phyloP scores from a whole-genome alignment of 2,888 invertebrate genomes.

The Stenchaetothrips biformis region DNA sequence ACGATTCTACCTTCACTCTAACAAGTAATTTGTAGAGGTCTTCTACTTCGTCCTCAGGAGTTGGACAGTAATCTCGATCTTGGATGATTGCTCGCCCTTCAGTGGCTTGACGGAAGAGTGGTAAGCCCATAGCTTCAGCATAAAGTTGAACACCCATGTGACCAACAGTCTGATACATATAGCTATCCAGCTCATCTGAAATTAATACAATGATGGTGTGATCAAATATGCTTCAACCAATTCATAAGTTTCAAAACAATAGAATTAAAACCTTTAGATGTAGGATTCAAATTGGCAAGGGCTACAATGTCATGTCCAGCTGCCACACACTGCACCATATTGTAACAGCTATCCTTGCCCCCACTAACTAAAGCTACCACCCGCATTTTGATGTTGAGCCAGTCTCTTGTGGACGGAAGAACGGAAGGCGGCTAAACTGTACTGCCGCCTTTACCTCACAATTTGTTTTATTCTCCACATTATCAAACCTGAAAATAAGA shows the following conservation, averaged over 20 bases:
- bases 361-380: slow-evolving; percentile 90
- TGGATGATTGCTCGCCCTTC: slow-evolving; percentile 76
- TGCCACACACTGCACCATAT: slow-evolving; percentile 95
- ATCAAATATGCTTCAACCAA: background rate
- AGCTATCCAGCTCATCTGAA: slow-evolving; percentile 88
- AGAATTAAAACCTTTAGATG: slow-evolving; percentile 59
- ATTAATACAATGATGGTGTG: slow-evolving; percentile 37
- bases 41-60: slow-evolving; percentile 92
- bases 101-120: slow-evolving; percentile 80
- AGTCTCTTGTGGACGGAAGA: background rate
- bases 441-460: background rate
- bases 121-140: slow-evolving; percentile 89
- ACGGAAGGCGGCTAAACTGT: background rate
- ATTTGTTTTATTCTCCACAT: background rate
- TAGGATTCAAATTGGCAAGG: slow-evolving; percentile 89
- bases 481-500: background rate
- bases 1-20: slow-evolving; percentile 60
- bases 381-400: slow-evolving; percentile 61
- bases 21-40: slow-evolving; percentile 82
- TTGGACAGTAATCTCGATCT: slow-evolving; percentile 72
- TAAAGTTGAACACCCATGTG: slow-evolving; percentile 89
- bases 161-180: slow-evolving; percentile 99
- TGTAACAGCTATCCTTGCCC: slow-evolving; percentile 99
- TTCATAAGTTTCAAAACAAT: background rate
- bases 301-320: slow-evolving; percentile 95